Evolutionary conservation across 1,140 invertebrate species (phyloP), one percentile per base, ranked within the genome.

Genomic region (Harpegnathos saltator): DNA sequence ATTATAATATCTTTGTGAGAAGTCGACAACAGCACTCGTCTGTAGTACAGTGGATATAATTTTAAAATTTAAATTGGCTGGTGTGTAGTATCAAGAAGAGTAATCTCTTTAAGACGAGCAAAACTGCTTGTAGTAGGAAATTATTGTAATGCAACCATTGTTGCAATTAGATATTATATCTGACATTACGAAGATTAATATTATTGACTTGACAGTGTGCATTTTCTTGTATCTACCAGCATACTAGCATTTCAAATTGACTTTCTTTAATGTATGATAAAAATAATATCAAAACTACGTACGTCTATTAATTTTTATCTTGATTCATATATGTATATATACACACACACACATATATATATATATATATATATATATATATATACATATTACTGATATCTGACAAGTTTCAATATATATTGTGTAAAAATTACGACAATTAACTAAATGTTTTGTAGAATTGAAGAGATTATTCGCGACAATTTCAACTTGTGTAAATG

Each of bases 1-100:
- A 90, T 91, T 90, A 89, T 88, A 90, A 83, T 89, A 89, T 83
- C 90, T 89, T 78, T 82, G 87, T 90, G 81, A 86, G 84, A 89
- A 83, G 82, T 85, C 52, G 85, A 90, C 82, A 91, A 90, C 90
- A 91, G 85, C 87, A 90, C 84, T 91, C 82, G 87, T 83, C 84
- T 89, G 82, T 84, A 88, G 87, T 83, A 85, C 65, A 84, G 87
- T 74, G 68, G 85, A 90, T 87, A 89, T 80, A 82, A 80, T 29
- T 77, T 33, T 62, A 63, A 82, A 80, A 24, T 77, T 33, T 62
- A 63, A 58, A 59, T 85, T 66, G 11, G 4, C 38, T 56, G 52
- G 0, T 58, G 56, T 65, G 38, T 29, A 63, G 73, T n/a, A 80
- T 26, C 12, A 19, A 66, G 85, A 56, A 74, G 12, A 19, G 26